Evolutionary conservation across 2,888 invertebrate species (phyloP).

Genomic region (Acleris cristana): DNA sequence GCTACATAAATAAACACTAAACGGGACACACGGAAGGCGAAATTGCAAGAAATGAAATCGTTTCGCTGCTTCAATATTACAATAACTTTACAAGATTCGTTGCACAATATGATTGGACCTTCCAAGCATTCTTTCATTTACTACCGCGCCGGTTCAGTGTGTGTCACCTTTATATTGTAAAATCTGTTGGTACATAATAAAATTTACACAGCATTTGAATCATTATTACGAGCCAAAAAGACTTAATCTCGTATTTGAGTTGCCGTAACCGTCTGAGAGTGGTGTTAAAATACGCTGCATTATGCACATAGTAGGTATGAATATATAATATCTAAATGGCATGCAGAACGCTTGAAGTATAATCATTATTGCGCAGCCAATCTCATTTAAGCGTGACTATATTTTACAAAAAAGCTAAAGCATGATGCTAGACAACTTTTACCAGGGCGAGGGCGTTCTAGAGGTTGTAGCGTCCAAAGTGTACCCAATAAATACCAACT

Average conservation of each 20-base stretch:
- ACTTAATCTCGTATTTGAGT: conserved; percentile 69
- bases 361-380: conserved; percentile 85
- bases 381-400: conserved; percentile 84
- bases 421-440: conserved; percentile 84
- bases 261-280: conserved; percentile 78
- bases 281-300: conserved; percentile 80
- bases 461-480: conserved; percentile 81
- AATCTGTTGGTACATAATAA: conserved; percentile 45
- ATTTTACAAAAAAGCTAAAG: conserved; percentile 84
- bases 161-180: conserved; percentile 83
- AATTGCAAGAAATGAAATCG: conserved; percentile 75
- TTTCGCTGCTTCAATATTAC: conserved; percentile 83
- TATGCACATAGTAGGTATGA: conserved; percentile 83
- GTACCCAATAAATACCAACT: conserved; percentile 81
- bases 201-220: conserved; percentile 54
- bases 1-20: conserved; percentile 72
- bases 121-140: conserved; percentile 81
- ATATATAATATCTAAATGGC: conserved; percentile 83
- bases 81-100: conserved; percentile 83
- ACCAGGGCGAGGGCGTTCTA: conserved; percentile 82
- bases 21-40: conserved; percentile 79
- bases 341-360: conserved; percentile 84
- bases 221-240: conserved; percentile 56
- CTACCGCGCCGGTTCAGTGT: conserved; percentile 69
- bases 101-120: conserved; percentile 83